Conservation (phyloP, 1,140 invertebrate genomes). For the Megathymus violae region DNA sequence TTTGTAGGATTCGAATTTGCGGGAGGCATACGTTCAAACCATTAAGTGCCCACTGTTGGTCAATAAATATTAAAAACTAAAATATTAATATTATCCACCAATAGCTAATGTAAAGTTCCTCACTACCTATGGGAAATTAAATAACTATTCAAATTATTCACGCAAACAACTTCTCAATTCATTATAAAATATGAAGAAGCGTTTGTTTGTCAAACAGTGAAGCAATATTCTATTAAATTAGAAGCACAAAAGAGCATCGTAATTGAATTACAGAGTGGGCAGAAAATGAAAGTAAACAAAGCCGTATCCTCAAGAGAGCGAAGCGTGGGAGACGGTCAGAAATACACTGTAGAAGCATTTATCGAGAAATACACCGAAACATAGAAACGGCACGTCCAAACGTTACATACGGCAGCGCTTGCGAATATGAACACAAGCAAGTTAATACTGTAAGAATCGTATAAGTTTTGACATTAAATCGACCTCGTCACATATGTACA, state of each 20-base stretch:
- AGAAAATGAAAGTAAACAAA: conserved; percentile 43
- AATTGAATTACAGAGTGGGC: conserved; percentile 39
- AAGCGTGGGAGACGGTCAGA: conserved; percentile 36
- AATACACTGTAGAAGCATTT: not conserved
- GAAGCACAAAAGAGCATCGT: conserved; percentile 17
- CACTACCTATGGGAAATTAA: conserved; percentile 18
- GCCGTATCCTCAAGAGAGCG: conserved; percentile 20
- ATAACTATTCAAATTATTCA: conserved; percentile 22
- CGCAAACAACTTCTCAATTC: not conserved
- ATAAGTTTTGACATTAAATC: not conserved
- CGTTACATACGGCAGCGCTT: not conserved
- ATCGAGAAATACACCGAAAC: conserved; percentile 1
- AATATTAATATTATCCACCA: too few species aligned
- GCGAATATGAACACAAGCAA: not conserved
- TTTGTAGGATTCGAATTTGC: too few species aligned
- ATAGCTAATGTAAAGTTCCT: not conserved
- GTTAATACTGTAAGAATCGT: not conserved
- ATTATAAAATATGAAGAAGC: conserved; percentile 20
- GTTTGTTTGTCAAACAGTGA: conserved; percentile 19
- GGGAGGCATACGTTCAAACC: too few species aligned
- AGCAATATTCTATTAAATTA: conserved; percentile 24
- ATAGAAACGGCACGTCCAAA: not conserved
- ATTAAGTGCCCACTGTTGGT: too few species aligned
- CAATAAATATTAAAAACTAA: too few species aligned
- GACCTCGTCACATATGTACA: conserved; percentile 2